A percentile compares a stretch with the other conserved stretches of the same genome.
phyloP scores from a whole-genome alignment of 1,140 invertebrate genomes.

The Tetragonula clypearis region DNA sequence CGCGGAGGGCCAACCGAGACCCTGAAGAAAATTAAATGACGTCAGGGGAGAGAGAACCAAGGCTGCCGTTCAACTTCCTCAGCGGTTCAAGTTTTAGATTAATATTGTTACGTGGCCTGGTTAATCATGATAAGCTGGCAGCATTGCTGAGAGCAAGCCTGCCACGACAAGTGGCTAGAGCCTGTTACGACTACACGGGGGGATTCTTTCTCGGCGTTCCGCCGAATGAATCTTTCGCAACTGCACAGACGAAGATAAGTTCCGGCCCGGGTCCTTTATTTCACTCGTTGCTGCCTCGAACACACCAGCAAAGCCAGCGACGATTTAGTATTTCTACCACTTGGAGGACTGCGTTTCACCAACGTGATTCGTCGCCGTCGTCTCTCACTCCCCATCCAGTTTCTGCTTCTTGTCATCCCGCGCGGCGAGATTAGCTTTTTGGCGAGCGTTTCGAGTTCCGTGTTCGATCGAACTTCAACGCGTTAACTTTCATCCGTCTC shows the following conservation, averaged over 20 bases:
- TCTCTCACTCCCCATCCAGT: too few relatives aligned
- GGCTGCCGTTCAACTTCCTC: conserved; percentile 36
- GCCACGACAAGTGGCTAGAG: conserved; percentile 3
- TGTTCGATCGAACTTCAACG: conserved; percentile 8
- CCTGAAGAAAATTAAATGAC: conserved; percentile 66
- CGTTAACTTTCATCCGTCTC: background rate
- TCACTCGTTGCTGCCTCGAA: background rate
- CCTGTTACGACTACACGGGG: background rate
- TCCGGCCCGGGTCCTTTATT: conserved; percentile 34
- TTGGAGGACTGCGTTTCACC: background rate
- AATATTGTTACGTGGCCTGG: conserved; percentile 62
- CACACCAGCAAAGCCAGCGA: background rate
- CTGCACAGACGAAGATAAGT: conserved; percentile 29
- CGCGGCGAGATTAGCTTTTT: background rate
- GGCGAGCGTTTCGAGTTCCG: background rate
- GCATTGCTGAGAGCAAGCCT: background rate
- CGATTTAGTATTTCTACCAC: conserved; percentile 24
- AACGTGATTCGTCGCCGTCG: background rate
- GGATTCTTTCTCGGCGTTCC: conserved; percentile 26
- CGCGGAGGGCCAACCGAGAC: conserved; percentile 8
- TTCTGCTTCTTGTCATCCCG: background rate
- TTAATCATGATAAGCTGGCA: conserved; percentile 63
- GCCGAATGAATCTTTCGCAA: conserved; percentile 31
- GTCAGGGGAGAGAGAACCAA: background rate
- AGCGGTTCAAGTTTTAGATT: conserved; percentile 62